Base-by-base conservation (phyloP, 2,888 invertebrate genomes). In the Drosophila ezoana region DNA sequence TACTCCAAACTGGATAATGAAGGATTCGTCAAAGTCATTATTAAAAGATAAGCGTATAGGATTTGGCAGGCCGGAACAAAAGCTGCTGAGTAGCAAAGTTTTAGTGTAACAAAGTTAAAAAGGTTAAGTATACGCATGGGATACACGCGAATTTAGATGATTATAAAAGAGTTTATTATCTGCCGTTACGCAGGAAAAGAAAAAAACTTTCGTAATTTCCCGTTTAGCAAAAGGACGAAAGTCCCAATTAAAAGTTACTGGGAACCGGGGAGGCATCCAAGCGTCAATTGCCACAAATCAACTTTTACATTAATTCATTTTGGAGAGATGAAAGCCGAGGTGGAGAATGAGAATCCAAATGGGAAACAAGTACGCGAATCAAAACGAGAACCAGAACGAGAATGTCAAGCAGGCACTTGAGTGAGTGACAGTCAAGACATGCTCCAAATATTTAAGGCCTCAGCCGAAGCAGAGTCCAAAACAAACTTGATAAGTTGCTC, bases 281-380 rank as follows among this genome's bases (percentile, higher is more conserved):
- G 73, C 83, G 67, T 79, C 86, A 82, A 79, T 87, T 66, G 86
- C 78, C 77, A 87, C 86, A 87, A 87, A 84, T 85, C 86, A 84
- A 85, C 83, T 87, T 84, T 68, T 67, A 56, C 83, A 84, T 82
- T 82, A 84, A 87, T 82, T 87, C 76, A 59, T 82, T 87, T 73
- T 69, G 57, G 40, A 56, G 45, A 62, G 72, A 74, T 76, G 66
- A 76, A 76, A 54, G 58, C 18, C 16, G 38, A 52, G 44, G 10
- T 23, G 10, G 14, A 41, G 8, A 43, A 33, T 14, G n/a, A 41
- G 38, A 18, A 28, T 28, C 28, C 28, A 28, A 28, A 28, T 28
- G 28, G 28, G 28, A 28, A 28, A 28, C 28, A 8, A 28, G 28
- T 8, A 8, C 28, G 10, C 18, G 37, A n/a, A 28, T 28, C 28